Evolutionary conservation across 2,888 invertebrate species (phyloP).

Genomic region (Cheilosia urbana): DNA sequence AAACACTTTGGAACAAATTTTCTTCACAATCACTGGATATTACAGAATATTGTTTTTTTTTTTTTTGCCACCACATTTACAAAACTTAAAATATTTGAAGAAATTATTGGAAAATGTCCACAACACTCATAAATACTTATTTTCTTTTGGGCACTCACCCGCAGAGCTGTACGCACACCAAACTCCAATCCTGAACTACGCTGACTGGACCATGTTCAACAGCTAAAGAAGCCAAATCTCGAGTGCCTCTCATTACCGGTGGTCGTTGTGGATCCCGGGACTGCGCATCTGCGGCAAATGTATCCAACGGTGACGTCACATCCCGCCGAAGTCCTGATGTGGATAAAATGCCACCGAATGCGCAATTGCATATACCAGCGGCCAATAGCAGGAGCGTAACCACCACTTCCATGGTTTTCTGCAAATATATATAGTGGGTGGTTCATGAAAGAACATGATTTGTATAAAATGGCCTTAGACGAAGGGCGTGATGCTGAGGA

Average conservation of each 20-base stretch:
- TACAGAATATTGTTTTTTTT: too few relatives aligned
- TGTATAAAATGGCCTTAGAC: slow-evolving; percentile 71
- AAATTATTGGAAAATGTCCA: slow-evolving; percentile 11
- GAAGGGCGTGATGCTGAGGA: slow-evolving; percentile 68
- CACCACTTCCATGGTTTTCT: slow-evolving; percentile 65
- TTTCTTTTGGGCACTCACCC: slow-evolving; percentile 81
- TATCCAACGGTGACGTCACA: slow-evolving; percentile 74
- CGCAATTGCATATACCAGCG: slow-evolving; percentile 47
- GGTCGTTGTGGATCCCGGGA: slow-evolving; percentile 16
- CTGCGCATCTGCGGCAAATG: slow-evolving; percentile 63
- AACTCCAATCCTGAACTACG: slow-evolving; percentile 84
- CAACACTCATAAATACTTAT: slow-evolving; percentile 35
- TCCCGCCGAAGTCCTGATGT: slow-evolving; percentile 55
- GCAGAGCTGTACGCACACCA: slow-evolving; percentile 84
- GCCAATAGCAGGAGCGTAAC: slow-evolving; percentile 66
- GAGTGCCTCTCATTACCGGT: slow-evolving; percentile 53
- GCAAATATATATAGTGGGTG: slow-evolving; percentile 69
- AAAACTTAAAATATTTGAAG: not conserved
- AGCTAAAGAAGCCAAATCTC: slow-evolving; percentile 75
- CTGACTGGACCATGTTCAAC: slow-evolving; percentile 78
- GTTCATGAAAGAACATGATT: slow-evolving; percentile 49
- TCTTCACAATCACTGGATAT: too few relatives aligned
- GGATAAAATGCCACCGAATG: slow-evolving; percentile 48
- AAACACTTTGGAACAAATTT: too few relatives aligned
- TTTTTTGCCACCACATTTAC: too few relatives aligned